phyloP scores from a whole-genome alignment of 2,113 vertebrate species.

The Phyllostomus hastatus region DNA sequence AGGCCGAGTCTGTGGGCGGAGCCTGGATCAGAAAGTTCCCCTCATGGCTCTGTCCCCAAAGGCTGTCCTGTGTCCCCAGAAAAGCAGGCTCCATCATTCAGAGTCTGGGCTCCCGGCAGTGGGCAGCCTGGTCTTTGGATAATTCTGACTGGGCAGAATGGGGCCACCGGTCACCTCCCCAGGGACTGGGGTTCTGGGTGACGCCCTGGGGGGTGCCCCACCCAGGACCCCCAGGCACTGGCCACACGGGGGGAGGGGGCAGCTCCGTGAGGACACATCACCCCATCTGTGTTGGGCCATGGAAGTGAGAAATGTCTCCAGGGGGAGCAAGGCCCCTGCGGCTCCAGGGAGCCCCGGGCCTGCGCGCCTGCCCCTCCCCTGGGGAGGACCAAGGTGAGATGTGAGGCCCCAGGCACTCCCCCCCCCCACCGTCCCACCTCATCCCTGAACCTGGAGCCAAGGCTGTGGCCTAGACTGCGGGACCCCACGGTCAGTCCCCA shows the following conservation, averaged over 20 bases:
- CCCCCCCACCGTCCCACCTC: background rate
- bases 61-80: too few species aligned
- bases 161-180: background rate
- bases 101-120: background rate
- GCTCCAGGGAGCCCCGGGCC: background rate
- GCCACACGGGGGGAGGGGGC: background rate
- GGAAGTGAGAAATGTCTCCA: accelerated
- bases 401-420: too few species aligned
- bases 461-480: background rate
- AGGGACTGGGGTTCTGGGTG: background rate
- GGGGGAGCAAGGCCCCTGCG: background rate
- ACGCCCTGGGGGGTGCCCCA: accelerated
- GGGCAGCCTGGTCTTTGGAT: accelerated
- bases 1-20: background rate
- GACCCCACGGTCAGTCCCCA: background rate
- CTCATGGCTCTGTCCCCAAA: background rate
- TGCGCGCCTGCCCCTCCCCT: too few species aligned
- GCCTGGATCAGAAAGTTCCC: background rate
- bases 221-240: background rate
- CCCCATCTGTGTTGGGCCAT: background rate
- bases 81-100: background rate
- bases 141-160: background rate
- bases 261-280: accelerated
- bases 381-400: background rate
- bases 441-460: background rate